Base-by-base conservation (phyloP, 2,113 vertebrate species). In the Thamnaconus septentrionalis region DNA sequence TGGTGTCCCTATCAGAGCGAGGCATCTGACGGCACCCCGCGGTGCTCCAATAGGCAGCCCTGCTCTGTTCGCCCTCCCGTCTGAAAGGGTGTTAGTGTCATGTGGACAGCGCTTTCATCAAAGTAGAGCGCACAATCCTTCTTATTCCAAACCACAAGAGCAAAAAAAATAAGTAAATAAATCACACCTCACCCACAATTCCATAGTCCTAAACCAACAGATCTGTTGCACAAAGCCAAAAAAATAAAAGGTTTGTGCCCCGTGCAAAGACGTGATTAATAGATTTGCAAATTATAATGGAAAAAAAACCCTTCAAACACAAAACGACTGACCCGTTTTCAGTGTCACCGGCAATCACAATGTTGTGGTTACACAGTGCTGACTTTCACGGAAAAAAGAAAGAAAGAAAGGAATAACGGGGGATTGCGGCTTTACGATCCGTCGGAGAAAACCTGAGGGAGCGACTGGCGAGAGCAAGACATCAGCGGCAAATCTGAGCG, bases 391-490 rank as follows among this genome's bases (percentile, higher is more conserved):
- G 31, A 41, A 76, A 75, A 59, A 40, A 64, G 53, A 42, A 50
- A 31, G 18, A 31, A 31, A 2, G 18, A 31, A 31, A 31, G 18
- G 18, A 31, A 31, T 31, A 31, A 31, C 18, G 18, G 18, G 18
- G 4, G 53, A 59, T 11, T 53, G 69, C 8, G 49, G 69, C 69
- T 80, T 80, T 58, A 41, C 61, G 51, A 58, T 65, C 54, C 63
- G 10, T 65, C 54, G 54, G 60, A 53, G 66, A 49, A 67, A 76
- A 73, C 75, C 64, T 70, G 68, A 74, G 75, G 69, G 71, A 76
- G 61, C 53, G 5, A 4, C 54, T 48, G 4, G 53, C 12, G 52
- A 64, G 64, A 86, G 76, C 50, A 80, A 86, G 82, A 86, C 75
- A 73, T 82, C 77, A 82, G 73, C 64, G 56, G 51, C 48, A 69